These are phyloP conservation scores for Drosophila merina DNA, from an alignment of 2,888 invertebrate species.

Conservation along the genomic window DNA sequence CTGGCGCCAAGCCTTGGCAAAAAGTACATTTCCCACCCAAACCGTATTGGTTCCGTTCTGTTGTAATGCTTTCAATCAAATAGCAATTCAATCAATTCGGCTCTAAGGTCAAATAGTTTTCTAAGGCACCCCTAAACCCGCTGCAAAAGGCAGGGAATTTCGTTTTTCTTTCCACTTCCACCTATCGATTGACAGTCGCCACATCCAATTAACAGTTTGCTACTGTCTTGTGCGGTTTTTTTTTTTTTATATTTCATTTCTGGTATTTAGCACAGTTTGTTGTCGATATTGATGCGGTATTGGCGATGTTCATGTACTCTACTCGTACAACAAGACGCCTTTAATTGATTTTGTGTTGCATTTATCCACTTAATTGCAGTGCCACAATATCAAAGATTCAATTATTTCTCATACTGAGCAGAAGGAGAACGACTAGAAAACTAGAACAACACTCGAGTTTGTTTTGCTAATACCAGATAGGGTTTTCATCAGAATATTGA, in stretches of 20 bases:
- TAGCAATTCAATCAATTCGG: slow-evolving; percentile 30
- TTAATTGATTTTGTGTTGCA: slow-evolving; percentile 50
- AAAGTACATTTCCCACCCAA: slow-evolving; percentile 15
- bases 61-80: slow-evolving; percentile 7
- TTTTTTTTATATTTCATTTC: slow-evolving; percentile 35
- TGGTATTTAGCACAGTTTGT: slow-evolving; percentile 48
- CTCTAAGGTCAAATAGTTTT: slow-evolving; percentile 38
- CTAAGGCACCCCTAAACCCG: slow-evolving; percentile 31
- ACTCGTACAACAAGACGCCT: slow-evolving; percentile 33
- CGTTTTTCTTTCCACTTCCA: slow-evolving; percentile 25
- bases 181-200: slow-evolving; percentile 52
- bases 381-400: slow-evolving; percentile 14
- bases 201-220: slow-evolving; percentile 53
- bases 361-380: slow-evolving; percentile 44
- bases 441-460: not conserved
- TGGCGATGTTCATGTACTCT: not conserved
- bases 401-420: slow-evolving; percentile 15
- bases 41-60: not conserved
- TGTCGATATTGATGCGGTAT: slow-evolving; percentile 21
- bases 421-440: not conserved
- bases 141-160: not conserved
- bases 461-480: no score
- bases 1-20: not conserved
- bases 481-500: not conserved
- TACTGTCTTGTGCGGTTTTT: slow-evolving; percentile 34